Base-by-base conservation (phyloP, 1,140 invertebrate genomes). In the Anastatus disparis region DNA sequence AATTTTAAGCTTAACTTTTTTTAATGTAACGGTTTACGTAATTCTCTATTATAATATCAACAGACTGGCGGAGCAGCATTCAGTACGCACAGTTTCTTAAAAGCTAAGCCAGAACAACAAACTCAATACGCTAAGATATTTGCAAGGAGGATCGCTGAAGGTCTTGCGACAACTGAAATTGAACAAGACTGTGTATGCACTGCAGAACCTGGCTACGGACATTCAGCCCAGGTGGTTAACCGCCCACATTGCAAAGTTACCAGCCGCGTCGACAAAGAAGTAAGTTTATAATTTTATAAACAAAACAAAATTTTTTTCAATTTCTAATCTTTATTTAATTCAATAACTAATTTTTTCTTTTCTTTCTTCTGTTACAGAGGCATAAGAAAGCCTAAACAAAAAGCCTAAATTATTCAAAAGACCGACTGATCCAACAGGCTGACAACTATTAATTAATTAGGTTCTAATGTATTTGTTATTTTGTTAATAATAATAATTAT, bases 1-100 rank as follows among this genome's bases (percentile, higher is more conserved):
- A n/a, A n/a, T n/a, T n/a, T n/a, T n/a, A n/a, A n/a, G n/a, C n/a
- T n/a, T n/a, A n/a, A n/a, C n/a, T n/a, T n/a, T n/a, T n/a, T n/a
- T n/a, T n/a, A n/a, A n/a, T n/a, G n/a, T n/a, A n/a, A n/a, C n/a
- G n/a, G n/a, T n/a, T n/a, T n/a, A n/a, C n/a, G n/a, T n/a, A n/a
- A n/a, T n/a, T n/a, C n/a, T n/a, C n/a, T n/a, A n/a, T n/a, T n/a
- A n/a, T n/a, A n/a, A 35, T n/a, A 15, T 38, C 17, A 27, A 78
- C 77, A 90, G 89, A 85, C 85, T 38, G 87, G 86, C 15, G 89
- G 89, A 20, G 83, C 87, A 10, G 84, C 87, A 4, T 88, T 89
- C 79, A 89, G 87, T 9, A 82, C 87, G 0, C 82, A 79, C 59
- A 88, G 87, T 73, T 90, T 88, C 80, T 40, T 86, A 13, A 84